Percentiles rank a stretch among this genome's conserved stretches.
These are phyloP conservation scores for Colius striatus DNA, from an alignment of 2,113 vertebrate species.

Conservation along the genomic window DNA sequence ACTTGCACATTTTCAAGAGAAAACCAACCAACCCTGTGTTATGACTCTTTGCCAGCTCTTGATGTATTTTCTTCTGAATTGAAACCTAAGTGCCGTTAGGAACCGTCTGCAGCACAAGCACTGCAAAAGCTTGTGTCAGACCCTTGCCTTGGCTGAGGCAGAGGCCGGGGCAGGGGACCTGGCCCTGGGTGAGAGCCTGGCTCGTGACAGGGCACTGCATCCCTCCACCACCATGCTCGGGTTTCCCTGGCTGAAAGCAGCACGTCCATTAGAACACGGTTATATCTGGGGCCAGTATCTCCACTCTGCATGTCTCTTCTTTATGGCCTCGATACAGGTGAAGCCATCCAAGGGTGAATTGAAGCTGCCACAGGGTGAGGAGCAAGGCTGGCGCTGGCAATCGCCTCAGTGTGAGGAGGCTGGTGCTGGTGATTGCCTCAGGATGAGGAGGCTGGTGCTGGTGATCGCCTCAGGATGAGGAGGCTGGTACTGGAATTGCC, in stretches of 20 bases:
- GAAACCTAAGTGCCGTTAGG: neutral
- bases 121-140: too few relatives aligned
- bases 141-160: neutral
- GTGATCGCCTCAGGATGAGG: too few relatives aligned
- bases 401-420: too few relatives aligned
- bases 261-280: rapidly evolving
- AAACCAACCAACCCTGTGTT: neutral
- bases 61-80: neutral
- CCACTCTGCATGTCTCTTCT: neutral
- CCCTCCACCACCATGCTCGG: rapidly evolving
- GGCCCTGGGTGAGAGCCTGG: neutral
- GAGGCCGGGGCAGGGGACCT: too few relatives aligned
- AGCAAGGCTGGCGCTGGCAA: neutral
- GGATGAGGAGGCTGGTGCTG: too few relatives aligned
- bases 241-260: neutral
- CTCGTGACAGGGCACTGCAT: neutral
- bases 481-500: too few relatives aligned
- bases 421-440: too few relatives aligned
- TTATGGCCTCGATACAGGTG: rapidly evolving
- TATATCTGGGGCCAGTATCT: rapidly evolving
- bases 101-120: neutral
- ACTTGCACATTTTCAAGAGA: rapidly evolving
- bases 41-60: neutral
- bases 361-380: neutral
- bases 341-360: neutral